These are phyloP conservation scores for Nettapus auritus DNA, from an alignment of 2,113 vertebrate species.

Conservation along the genomic window DNA sequence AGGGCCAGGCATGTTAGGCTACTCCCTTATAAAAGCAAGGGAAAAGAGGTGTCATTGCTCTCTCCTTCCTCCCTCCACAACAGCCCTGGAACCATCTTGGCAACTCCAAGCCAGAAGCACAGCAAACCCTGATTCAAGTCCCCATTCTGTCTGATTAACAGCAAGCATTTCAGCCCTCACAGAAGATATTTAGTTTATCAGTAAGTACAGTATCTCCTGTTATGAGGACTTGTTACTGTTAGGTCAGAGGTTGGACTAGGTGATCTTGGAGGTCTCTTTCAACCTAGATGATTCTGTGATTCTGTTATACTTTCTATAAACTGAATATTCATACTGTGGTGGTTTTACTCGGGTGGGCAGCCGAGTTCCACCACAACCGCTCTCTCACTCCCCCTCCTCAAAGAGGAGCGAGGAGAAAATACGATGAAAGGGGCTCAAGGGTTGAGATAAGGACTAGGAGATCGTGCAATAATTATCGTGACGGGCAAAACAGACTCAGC, in stretches of 20 bases:
- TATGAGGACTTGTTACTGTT: too few relatives aligned
- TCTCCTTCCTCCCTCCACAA: accelerated
- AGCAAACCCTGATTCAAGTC: not conserved
- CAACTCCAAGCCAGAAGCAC: not conserved
- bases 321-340: not conserved
- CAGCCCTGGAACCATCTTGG: not conserved
- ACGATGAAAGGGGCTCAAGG: too few relatives aligned
- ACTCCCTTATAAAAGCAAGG: not conserved
- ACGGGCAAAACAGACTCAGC: too few relatives aligned
- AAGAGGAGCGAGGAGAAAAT: too few relatives aligned
- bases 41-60: not conserved
- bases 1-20: not conserved
- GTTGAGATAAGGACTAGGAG: too few relatives aligned
- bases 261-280: too few relatives aligned
- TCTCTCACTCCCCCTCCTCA: too few relatives aligned
- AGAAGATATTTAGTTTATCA: not conserved
- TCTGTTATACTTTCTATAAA: not conserved
- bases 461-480: too few relatives aligned
- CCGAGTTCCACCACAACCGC: too few relatives aligned
- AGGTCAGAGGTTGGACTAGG: too few relatives aligned
- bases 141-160: not conserved
- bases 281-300: too few relatives aligned
- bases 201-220: not conserved
- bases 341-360: too few relatives aligned
- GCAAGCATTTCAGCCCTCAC: not conserved